Percentiles rank a stretch among this genome's conserved stretches.
Evolutionary conservation across 2,113 vertebrate genomes (phyloP).

Genomic region (Dipodomys stephensi): DNA sequence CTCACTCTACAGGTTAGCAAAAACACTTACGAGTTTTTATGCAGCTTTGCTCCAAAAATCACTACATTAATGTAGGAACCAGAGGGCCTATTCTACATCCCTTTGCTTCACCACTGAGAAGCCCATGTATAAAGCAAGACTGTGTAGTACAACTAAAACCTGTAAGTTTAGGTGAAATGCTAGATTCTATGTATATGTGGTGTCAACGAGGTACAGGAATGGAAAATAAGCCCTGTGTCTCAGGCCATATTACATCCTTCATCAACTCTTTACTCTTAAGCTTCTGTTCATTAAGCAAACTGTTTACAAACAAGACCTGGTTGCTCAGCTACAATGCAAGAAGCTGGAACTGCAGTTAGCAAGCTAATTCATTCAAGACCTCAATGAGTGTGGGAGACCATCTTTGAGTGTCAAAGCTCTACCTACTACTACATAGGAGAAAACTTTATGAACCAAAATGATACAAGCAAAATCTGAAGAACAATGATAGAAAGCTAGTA

Average conservation of each 20-base stretch:
- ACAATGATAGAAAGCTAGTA: neutral
- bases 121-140: neutral
- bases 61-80: neutral
- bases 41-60: neutral
- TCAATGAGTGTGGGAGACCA: neutral
- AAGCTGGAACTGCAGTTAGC: conserved; percentile 5
- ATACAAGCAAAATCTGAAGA: conserved; percentile 4
- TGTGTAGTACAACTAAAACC: neutral
- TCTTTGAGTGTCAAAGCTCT: conserved; percentile 3
- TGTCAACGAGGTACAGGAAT: neutral
- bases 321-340: conserved; percentile 8
- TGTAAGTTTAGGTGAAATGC: neutral
- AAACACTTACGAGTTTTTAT: neutral
- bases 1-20: neutral
- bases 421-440: neutral
- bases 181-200: neutral
- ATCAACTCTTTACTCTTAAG: neutral
- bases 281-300: neutral
- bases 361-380: conserved; percentile 38
- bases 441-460: neutral
- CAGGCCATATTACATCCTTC: neutral
- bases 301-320: neutral
- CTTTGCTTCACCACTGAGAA: neutral
- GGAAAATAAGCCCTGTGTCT: neutral
- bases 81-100: conserved; percentile 10